Base-by-base conservation (phyloP, 2,113 vertebrate species). In the Petrocephalus microphthalmus region DNA sequence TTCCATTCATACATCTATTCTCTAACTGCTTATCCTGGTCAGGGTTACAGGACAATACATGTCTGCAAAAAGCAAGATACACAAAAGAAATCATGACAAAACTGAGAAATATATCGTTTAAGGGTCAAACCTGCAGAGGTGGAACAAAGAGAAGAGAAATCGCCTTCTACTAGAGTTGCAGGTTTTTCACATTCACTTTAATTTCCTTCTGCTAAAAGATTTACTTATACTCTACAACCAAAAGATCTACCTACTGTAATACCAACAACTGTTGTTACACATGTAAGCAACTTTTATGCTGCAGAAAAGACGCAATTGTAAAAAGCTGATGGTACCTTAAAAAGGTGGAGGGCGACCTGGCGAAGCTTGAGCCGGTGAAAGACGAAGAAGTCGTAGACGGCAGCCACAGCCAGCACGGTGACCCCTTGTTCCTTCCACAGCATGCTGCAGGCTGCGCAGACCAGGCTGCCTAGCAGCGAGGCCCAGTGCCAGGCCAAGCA, bases 391-490 rank as follows among this genome's bases (percentile, higher is more conserved):
- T 99, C 98, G 0, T 99, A 99, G 86, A 96, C 93, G 0, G 97
- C 98, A 0, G 96, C 97, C 90, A 99, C 94, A 0, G 97, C 98
- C 37, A 99, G 94, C 88, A 98, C 98, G 8, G 97, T 99, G 91
- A 99, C 96, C 90, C 98, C 98, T 92, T 99, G 98, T 90, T 99
- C 98, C 93, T 99, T 99, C 98, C 98, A 99, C 88, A 99, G 92
- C 97, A 99, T 99, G 90, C 98, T 98, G 93, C 96, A 97, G 0
- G 96, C 96, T 0, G 98, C 98, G 3, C 85, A 86, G 19, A 37
- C 85, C 88, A 98, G 95, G 0, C 97, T 94, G 54, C 95, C 96
- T 89, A 96, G 90, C 92, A 99, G 95, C 97, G 97, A 98, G 88
- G 94, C 94, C 97, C 97, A 98, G 93, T 93, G 94, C 95, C 94